phyloP scores from a whole-genome alignment of 2,888 invertebrate genomes.

The Platycheirus albimanus region DNA sequence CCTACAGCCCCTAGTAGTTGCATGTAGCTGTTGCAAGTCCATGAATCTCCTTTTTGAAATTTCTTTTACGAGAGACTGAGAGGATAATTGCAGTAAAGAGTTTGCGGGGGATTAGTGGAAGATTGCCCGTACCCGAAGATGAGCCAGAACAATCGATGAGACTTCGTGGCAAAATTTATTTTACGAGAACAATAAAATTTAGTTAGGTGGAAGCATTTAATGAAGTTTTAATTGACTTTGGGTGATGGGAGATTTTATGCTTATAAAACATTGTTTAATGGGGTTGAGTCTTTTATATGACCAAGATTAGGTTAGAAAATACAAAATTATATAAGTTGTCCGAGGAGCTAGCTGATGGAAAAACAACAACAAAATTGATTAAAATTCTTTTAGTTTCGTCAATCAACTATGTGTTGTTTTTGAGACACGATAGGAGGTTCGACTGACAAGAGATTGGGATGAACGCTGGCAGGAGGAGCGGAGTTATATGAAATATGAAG shows the following conservation, averaged over 20 bases:
- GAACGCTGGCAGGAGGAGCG: too few species aligned
- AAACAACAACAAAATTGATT: too few species aligned
- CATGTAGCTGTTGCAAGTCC: neutral
- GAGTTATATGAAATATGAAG: too few species aligned
- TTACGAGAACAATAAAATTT: conserved; percentile 35
- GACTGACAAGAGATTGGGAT: too few species aligned
- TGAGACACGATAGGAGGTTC: too few species aligned
- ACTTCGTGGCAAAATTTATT: conserved; percentile 11
- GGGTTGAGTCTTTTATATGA: too few species aligned
- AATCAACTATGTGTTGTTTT: too few species aligned
- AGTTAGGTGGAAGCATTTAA: conserved; percentile 33
- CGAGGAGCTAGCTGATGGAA: too few species aligned
- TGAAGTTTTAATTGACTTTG: conserved; percentile 19
- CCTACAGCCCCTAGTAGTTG: neutral
- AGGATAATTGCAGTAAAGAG: neutral
- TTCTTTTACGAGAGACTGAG: neutral
- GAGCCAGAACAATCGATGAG: conserved; percentile 26
- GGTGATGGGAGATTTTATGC: neutral
- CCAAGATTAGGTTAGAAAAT: too few species aligned
- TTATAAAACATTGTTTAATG: too few species aligned
- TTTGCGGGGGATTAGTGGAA: conserved; percentile 3
- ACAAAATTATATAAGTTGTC: too few species aligned
- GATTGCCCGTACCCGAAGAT: neutral
- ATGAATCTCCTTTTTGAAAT: neutral
- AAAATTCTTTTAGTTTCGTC: too few species aligned